These are phyloP conservation scores for Campoletis sonorensis DNA, from an alignment of 1,140 invertebrate species.

Conservation along the genomic window DNA sequence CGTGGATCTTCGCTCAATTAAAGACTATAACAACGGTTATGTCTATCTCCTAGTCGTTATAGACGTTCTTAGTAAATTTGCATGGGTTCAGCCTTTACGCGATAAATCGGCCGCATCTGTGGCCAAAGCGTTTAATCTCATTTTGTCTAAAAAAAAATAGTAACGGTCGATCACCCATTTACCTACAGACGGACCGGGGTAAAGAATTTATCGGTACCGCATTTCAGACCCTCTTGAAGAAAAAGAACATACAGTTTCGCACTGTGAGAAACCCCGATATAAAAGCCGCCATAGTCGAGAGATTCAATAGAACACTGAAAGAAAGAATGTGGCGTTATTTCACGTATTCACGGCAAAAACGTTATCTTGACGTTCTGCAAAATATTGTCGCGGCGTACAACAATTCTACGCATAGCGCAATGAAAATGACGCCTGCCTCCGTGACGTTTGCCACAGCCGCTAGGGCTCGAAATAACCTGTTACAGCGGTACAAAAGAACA, in stretches of 20 bases:
- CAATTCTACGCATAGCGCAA: slow-evolving; percentile 40
- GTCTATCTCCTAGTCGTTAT: not conserved
- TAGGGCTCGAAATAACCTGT: slow-evolving; percentile 12
- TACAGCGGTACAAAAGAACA: not conserved
- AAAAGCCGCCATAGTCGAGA: slow-evolving; percentile 54
- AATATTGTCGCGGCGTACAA: slow-evolving; percentile 51
- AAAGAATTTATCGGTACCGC: too few relatives aligned
- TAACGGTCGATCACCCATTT: too few relatives aligned
- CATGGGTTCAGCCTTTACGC: too few relatives aligned
- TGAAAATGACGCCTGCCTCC: slow-evolving; percentile 9
- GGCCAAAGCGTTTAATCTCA: too few relatives aligned
- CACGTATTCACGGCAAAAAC: slow-evolving; percentile 43
- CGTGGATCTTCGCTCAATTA: too few relatives aligned
- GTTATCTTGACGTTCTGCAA: slow-evolving; percentile 55
- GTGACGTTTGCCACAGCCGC: slow-evolving; percentile 24
- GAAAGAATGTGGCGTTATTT: slow-evolving; percentile 59
- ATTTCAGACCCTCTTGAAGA: too few relatives aligned
- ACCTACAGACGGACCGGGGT: too few relatives aligned
- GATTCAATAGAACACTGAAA: slow-evolving; percentile 58
- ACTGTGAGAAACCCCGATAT: slow-evolving; percentile 46
- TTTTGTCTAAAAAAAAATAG: too few relatives aligned
- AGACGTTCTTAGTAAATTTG: too few relatives aligned
- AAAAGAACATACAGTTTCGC: slow-evolving; percentile 54
- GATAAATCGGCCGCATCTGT: too few relatives aligned
- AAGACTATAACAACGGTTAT: too few relatives aligned